Conservation (phyloP, 2,888 invertebrate species). For the Seladonia tumulorum region DNA sequence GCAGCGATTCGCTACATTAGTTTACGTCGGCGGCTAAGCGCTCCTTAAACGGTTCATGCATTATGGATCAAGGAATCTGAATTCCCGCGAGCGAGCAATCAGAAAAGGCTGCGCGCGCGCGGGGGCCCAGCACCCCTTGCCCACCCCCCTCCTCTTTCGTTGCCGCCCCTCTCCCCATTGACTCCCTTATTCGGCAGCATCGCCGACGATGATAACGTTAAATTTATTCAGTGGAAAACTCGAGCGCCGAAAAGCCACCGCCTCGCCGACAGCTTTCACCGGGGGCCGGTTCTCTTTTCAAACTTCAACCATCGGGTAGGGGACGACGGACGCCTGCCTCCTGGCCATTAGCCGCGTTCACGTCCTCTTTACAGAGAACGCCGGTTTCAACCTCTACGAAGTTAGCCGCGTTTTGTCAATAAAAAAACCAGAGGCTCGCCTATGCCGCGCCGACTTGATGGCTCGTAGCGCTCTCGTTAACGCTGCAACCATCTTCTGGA, state of each 20-base stretch:
- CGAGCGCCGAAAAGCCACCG: constrained; percentile 53
- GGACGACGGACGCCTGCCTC: constrained; percentile 37
- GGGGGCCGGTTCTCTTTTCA: constrained; percentile 39
- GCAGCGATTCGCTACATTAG: constrained; percentile 74
- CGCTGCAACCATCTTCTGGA: background rate
- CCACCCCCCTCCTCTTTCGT: background rate
- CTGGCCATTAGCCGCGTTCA: constrained; percentile 48
- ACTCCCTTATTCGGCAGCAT: constrained; percentile 33
- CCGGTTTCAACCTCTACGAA: background rate
- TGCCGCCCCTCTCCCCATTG: background rate
- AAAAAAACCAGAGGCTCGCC: background rate
- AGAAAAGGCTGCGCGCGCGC: constrained; percentile 30
- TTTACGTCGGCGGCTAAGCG: constrained; percentile 76
- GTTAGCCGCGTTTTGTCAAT: constrained; percentile 3
- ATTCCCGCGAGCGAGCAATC: constrained; percentile 70
- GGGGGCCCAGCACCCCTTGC: background rate
- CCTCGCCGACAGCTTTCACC: constrained; percentile 43
- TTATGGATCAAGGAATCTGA: constrained; percentile 81
- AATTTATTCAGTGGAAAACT: constrained; percentile 74
- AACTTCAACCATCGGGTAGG: constrained; percentile 30
- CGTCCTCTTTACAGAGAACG: constrained; percentile 20
- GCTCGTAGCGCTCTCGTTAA: background rate
- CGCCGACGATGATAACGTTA: constrained; percentile 66
- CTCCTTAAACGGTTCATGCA: constrained; percentile 80
- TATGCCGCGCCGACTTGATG: background rate